These are phyloP conservation scores for Centropyge bicolor DNA, from an alignment of 2,797 vertebrate species.

Conservation along the genomic window DNA sequence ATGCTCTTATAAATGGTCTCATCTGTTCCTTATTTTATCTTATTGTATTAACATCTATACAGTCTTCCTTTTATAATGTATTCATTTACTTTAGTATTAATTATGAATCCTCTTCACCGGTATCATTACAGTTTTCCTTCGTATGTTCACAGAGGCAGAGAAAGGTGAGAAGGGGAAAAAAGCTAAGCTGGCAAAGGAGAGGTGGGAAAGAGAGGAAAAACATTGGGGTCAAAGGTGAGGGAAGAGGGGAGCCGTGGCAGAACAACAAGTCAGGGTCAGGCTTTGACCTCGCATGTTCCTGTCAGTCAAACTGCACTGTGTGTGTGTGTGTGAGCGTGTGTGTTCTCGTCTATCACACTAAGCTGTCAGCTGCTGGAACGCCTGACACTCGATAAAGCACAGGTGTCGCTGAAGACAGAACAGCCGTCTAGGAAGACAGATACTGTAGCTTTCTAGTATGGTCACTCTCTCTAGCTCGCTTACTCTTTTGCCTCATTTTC, in stretches of 20 bases:
- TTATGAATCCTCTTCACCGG: not conserved
- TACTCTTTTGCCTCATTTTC: not conserved
- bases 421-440: conserved; percentile 24
- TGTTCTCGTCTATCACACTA: conserved; percentile 48
- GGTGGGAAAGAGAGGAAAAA: conserved; percentile 17
- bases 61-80: not conserved
- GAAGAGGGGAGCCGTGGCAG: conserved; percentile 20
- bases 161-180: not conserved
- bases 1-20: not conserved
- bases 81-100: not conserved
- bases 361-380: conserved; percentile 60
- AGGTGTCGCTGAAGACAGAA: conserved; percentile 52
- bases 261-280: conserved; percentile 43
- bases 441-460: not conserved
- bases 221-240: conserved; percentile 33
- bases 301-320: conserved; percentile 32
- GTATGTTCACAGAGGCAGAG: not conserved
- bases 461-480: conserved; percentile 10
- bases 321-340: conserved; percentile 7
- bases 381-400: conserved; percentile 53
- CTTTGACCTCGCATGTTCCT: conserved; percentile 44
- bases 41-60: not conserved
- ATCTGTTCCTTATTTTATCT: not conserved
- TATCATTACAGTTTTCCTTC: not conserved
- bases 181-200: not conserved